These are phyloP conservation scores for Taenaris catops DNA, from an alignment of 2,888 invertebrate genomes.

Conservation along the genomic window DNA sequence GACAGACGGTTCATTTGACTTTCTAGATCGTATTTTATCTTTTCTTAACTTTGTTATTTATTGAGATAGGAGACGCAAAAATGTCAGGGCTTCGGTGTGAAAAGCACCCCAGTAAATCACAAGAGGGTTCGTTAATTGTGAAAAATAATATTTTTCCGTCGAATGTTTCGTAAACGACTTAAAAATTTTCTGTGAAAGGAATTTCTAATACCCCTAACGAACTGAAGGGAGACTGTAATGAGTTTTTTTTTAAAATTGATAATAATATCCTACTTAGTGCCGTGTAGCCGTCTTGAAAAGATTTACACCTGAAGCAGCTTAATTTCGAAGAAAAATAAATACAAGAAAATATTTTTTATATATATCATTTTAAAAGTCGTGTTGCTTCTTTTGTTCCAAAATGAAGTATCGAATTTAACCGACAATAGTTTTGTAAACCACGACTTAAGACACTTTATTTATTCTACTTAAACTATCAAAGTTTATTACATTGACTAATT, in stretches of 20 bases:
- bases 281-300: neutral
- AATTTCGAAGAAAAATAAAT: too few relatives aligned
- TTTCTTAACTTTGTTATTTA: slow-evolving; percentile 57
- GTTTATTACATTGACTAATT: too few relatives aligned
- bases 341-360: neutral
- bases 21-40: slow-evolving; percentile 7
- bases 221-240: slow-evolving; percentile 21
- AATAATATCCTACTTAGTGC: slow-evolving; percentile 15
- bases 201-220: slow-evolving; percentile 41
- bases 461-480: too few relatives aligned
- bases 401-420: too few relatives aligned
- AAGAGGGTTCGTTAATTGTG: slow-evolving; percentile 50
- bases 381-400: too few relatives aligned
- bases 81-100: slow-evolving; percentile 33
- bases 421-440: too few relatives aligned
- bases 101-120: slow-evolving; percentile 48
- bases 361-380: too few relatives aligned
- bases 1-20: neutral
- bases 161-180: slow-evolving; percentile 43
- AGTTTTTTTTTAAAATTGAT: slow-evolving; percentile 21
- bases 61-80: slow-evolving; percentile 43
- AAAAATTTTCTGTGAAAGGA: slow-evolving; percentile 40
- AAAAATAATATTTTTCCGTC: slow-evolving; percentile 52
- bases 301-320: too few relatives aligned
- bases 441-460: too few relatives aligned